Evolutionary conservation across 53 echinoderm and acorn worm genomes (phyloP), one percentile per base, ranked within the genome.

Genomic region (Astropecten irregularis): DNA sequence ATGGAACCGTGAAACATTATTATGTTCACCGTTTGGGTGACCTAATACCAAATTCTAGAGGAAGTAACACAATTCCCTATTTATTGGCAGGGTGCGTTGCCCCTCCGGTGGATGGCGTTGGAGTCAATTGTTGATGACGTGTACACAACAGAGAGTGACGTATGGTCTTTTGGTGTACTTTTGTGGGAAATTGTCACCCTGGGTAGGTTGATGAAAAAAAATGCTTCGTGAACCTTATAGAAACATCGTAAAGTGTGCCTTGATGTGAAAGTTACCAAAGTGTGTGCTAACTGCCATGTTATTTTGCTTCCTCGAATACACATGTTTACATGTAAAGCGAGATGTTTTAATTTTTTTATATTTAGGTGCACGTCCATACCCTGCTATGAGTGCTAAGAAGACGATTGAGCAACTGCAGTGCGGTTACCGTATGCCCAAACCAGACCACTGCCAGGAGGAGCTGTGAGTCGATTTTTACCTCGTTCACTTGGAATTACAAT

Each of bases 361-460:
- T 11, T 9, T 37, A 85, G 85, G 85, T 49, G 27, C 31, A 9
- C 31, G 59, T 26, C 85, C 85, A 19, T 85, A 85, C 35, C 61
- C 60, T n/a, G 61, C 14, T n/a, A 61, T 85, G 85, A 7, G 57
- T 11, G 33, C 38, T 2, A 46, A 49, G 18, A 34, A 60, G 4
- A 57, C 74, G 60, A 27, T 74, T 11, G 14, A 13, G 3, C 31
- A 48, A 23, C 34, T 85, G 22, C 28, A 67, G 63, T 26, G 19
- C 20, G 85, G 85, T 5, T 85, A 74, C 65, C 72, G 85, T 15
- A 60, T 85, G 85, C 74, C 67, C 0, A 56, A 50, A n/a, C 85
- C 85, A 15, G 5, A 21, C 20, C 62, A 73, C 52, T 85, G 85
- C 36, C 40, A 21, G 0, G 4, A 35, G 20, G 47, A 73, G 20